phyloP scores from a whole-genome alignment of 2,888 invertebrate genomes.

The Eilema sororculum region DNA sequence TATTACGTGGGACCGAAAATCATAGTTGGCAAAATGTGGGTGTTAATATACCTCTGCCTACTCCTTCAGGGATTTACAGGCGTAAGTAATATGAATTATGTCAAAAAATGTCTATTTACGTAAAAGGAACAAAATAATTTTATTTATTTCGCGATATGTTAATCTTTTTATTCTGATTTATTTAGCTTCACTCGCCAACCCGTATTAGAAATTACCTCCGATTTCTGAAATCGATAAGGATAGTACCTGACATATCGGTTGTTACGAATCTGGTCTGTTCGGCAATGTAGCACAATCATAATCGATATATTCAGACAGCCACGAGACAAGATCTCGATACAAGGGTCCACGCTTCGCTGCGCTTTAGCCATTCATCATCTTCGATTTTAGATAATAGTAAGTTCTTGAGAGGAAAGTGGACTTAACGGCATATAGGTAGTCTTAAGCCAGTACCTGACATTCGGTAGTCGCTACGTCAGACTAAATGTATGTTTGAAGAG shows the following conservation, averaged over 20 bases:
- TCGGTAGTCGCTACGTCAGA: background rate
- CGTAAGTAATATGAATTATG: no score
- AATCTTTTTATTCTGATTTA: background rate
- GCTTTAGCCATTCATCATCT: conserved; percentile 67
- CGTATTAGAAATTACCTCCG: conserved; percentile 44
- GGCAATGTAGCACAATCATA: conserved; percentile 53
- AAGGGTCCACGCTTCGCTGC: conserved; percentile 52
- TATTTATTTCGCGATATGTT: no score
- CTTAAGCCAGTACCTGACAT: conserved; percentile 23
- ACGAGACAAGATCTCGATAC: conserved; percentile 57
- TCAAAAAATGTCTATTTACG: no score
- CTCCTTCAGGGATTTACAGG: no score
- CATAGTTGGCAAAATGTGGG: no score
- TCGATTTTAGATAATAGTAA: conserved; percentile 70
- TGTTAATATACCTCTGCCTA: no score
- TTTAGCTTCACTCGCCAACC: conserved; percentile 6
- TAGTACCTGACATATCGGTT: conserved; percentile 41
- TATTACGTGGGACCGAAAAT: no score
- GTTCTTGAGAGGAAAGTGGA: conserved; percentile 60
- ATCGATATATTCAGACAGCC: conserved; percentile 56
- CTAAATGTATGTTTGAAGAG: no score
- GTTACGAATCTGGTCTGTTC: conserved; percentile 46
- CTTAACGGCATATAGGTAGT: conserved; percentile 57
- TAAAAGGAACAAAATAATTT: no score
- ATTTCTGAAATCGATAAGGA: conserved; percentile 45